Evolutionary conservation across 2,888 invertebrate genomes (phyloP).

Genomic region (Lagria hirta): DNA sequence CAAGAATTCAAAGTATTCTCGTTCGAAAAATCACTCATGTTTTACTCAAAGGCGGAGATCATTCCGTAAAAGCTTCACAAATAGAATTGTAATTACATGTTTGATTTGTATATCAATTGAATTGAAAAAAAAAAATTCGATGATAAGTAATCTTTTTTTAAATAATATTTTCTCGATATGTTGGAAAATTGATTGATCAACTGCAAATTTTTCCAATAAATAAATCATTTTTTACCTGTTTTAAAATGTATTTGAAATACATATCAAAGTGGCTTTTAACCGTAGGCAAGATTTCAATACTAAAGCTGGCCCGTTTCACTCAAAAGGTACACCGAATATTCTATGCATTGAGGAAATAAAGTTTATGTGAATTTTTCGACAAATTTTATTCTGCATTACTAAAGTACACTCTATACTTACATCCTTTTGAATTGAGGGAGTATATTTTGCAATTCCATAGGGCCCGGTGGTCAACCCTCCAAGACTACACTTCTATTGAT

Average conservation of each 20-base stretch:
- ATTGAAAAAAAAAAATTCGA: no score
- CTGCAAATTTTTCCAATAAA: no score
- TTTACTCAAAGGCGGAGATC: conserved; percentile 34
- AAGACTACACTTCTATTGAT: conserved; percentile 54
- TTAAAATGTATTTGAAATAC: conserved; percentile 48
- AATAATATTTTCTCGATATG: no score
- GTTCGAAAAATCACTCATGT: conserved; percentile 35
- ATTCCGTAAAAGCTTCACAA: conserved; percentile 24
- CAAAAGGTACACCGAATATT: conserved; percentile 44
- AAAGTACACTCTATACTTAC: conserved; percentile 31
- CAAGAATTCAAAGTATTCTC: conserved; percentile 39
- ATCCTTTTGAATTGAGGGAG: conserved; percentile 36
- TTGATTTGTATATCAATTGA: no score
- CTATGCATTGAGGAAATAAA: conserved; percentile 49
- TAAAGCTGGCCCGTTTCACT: conserved; percentile 39
- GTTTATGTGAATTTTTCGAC: conserved; percentile 32
- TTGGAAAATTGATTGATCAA: no score
- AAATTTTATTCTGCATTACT: conserved; percentile 17
- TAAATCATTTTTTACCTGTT: conserved; percentile 30
- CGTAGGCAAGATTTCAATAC: conserved; percentile 46
- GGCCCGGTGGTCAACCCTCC: conserved; percentile 49
- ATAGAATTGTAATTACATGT: no score
- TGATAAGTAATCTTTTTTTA: no score
- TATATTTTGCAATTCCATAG: conserved; percentile 52
- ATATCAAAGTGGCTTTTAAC: conserved; percentile 47